Evolutionary conservation across 1,140 invertebrate genomes (phyloP).

Genomic region (Homalodisca vitripennis): DNA sequence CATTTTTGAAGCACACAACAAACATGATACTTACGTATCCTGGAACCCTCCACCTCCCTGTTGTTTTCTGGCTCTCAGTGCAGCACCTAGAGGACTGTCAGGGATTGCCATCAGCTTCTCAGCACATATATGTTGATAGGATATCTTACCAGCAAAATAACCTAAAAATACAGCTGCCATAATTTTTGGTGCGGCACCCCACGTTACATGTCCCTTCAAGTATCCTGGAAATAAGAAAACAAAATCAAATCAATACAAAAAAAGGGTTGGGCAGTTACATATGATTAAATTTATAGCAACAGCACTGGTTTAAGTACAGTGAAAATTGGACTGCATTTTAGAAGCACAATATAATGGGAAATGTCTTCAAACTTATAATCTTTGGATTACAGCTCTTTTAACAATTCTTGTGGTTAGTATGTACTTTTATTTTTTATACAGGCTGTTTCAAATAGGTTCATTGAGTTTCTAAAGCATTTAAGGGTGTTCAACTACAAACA

Average conservation of each 20-base stretch:
- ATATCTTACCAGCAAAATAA: constrained; percentile 73
- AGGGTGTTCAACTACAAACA: too few species aligned
- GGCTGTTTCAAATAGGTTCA: too few species aligned
- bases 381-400: constrained; percentile 34
- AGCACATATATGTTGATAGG: constrained; percentile 68
- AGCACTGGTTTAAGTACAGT: constrained; percentile 26
- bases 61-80: constrained; percentile 53
- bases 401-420: neutral
- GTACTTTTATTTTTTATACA: too few species aligned
- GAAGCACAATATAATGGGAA: neutral
- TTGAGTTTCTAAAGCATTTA: too few species aligned
- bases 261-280: too few species aligned
- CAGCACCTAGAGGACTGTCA: constrained; percentile 58
- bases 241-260: too few species aligned
- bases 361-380: neutral
- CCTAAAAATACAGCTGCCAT: constrained; percentile 61
- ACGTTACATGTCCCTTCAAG: constrained; percentile 56
- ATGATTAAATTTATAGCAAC: too few species aligned
- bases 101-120: constrained; percentile 74
- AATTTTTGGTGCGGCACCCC: constrained; percentile 66
- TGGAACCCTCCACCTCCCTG: constrained; percentile 22
- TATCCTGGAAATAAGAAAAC: constrained; percentile 46
- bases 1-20: too few species aligned
- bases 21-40: constrained; percentile 7
- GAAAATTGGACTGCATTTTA: neutral